Base-by-base conservation (phyloP, 2,888 invertebrate genomes). In the Rotaria macrura region DNA sequence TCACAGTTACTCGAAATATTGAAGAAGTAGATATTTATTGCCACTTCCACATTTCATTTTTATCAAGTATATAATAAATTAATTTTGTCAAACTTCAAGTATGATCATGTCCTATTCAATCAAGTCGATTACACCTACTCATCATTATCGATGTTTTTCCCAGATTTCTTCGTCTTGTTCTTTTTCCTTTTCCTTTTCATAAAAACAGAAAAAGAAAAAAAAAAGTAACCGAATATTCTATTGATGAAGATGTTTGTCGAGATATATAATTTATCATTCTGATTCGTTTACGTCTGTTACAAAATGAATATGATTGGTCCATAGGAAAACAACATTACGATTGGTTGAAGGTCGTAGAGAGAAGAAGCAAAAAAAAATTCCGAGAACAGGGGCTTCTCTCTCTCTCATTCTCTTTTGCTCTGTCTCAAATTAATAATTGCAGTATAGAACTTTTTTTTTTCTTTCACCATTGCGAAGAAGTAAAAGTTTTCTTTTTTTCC, bases 1-100 rank as follows among this genome's bases (percentile, higher is more conserved):
- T 65, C 65, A 65, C 65, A 34, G 65, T 65, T 65, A 65, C 65
- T 65, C 65, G 65, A 65, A 17, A 65, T 65, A 34, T 65, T 65
- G 65, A 65, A 65, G 65, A 65, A 65, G 65, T 65, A 34, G 65
- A 65, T 65, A 65, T 65, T 65, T 65, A 65, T 65, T 65, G 65
- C 65, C 65, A 65, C 65, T 65, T 65, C 65, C 65, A 65, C 65
- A 65, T 65, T 65, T 65, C 65, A 65, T 34, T 47, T 65, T 34
- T 65, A 65, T 65, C 65, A 65, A 65, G 65, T 65, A 65, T 65
- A 65, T 34, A 65, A 65, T 65, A 65, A 65, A 65, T 65, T 65
- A 65, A 65, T 65, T 65, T 65, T 65, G 65, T 65, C 34, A 17
- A 34, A 65, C 65, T 65, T 65, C 65, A 65, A 65, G 65, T 65